phyloP scores from a whole-genome alignment of 2,888 invertebrate species.

The Beris morrisii region DNA sequence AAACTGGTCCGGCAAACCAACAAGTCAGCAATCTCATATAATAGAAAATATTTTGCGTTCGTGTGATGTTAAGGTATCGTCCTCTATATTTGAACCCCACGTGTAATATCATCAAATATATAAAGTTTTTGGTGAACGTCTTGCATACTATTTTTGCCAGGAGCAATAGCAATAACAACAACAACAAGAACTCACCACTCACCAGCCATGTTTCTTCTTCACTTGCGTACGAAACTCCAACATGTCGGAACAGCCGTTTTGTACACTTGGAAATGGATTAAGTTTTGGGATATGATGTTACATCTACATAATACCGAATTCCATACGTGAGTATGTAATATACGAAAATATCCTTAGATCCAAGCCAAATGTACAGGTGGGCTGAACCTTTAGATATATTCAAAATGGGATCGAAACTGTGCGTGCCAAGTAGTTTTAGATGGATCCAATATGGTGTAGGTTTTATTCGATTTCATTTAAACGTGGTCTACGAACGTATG shows the following conservation, averaged over 20 bases:
- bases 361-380: conserved; percentile 1
- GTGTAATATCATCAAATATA: conserved; percentile 32
- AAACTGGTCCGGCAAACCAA: conserved; percentile 25
- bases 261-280: conserved; percentile 39
- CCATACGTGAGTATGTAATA: conserved; percentile 7
- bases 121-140: conserved; percentile 25
- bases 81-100: conserved; percentile 30
- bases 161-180: conserved; percentile 17
- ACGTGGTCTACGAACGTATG: too few species aligned
- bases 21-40: conserved; percentile 18
- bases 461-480: too few species aligned
- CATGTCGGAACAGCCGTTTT: conserved; percentile 34
- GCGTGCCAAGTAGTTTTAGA: conserved; percentile 23
- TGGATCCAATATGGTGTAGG: background rate
- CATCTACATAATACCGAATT: conserved; percentile 27
- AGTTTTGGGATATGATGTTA: conserved; percentile 36
- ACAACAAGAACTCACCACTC: conserved; percentile 6
- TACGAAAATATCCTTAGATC: background rate
- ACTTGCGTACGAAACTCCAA: conserved; percentile 21
- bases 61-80: conserved; percentile 26
- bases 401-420: conserved; percentile 6
- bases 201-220: conserved; percentile 6
- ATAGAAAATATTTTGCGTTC: conserved; percentile 26
- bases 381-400: background rate
- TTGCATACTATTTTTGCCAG: conserved; percentile 19